Evolutionary conservation across 1,140 invertebrate species (phyloP).

Genomic region (Apis laboriosa): DNA sequence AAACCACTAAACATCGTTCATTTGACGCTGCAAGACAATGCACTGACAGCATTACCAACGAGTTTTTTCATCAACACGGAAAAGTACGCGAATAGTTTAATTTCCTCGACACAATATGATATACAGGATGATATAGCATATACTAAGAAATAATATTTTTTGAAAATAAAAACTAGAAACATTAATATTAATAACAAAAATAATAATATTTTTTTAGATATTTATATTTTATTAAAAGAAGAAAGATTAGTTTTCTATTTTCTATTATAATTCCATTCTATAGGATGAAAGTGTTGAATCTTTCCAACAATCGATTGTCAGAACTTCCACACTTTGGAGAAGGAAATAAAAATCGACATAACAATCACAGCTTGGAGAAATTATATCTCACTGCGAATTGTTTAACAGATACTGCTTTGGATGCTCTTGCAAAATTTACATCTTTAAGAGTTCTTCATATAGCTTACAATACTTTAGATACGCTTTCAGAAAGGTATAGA

Average conservation of each 20-base stretch:
- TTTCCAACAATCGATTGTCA: slow-evolving; percentile 88
- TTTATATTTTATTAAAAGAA: too few species aligned
- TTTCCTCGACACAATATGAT: too few species aligned
- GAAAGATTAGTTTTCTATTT: too few species aligned
- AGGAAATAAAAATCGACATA: slow-evolving; percentile 68
- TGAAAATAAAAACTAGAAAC: too few species aligned
- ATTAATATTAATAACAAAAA: too few species aligned
- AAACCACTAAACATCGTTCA: slow-evolving; percentile 85
- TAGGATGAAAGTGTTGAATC: slow-evolving; percentile 87
- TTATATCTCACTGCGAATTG: slow-evolving; percentile 90
- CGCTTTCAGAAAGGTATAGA: slow-evolving; percentile 85
- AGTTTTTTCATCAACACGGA: slow-evolving; percentile 88
- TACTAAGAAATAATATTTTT: too few species aligned
- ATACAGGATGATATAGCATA: neutral
- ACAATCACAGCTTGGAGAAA: slow-evolving; percentile 84
- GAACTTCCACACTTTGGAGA: slow-evolving; percentile 85
- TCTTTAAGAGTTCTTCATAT: slow-evolving; percentile 87
- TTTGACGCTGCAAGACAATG: slow-evolving; percentile 89
- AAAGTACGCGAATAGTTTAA: slow-evolving; percentile 71
- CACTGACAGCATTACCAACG: slow-evolving; percentile 86
- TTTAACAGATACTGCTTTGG: slow-evolving; percentile 86
- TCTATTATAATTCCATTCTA: slow-evolving; percentile 7
- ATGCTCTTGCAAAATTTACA: slow-evolving; percentile 85
- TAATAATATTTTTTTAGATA: too few species aligned
- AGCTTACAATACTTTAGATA: slow-evolving; percentile 89